Percentiles rank a stretch among this genome's conserved stretches.
These are phyloP conservation scores for Drosophila yooni DNA, from an alignment of 2,888 invertebrate species.

Conservation along the genomic window DNA sequence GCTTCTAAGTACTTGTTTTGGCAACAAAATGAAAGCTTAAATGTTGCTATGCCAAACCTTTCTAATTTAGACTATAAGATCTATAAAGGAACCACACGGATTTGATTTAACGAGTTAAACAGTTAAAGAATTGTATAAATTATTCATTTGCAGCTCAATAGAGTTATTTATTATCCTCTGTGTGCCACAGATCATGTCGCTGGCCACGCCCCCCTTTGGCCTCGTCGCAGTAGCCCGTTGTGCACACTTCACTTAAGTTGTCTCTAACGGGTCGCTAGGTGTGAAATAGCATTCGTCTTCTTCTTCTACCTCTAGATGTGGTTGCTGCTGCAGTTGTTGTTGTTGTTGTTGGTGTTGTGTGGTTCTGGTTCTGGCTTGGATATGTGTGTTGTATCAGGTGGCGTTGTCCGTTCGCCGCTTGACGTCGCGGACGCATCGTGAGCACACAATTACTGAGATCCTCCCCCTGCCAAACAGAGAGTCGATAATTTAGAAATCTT, in stretches of 20 bases:
- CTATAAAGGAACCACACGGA: neutral
- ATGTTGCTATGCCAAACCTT: neutral
- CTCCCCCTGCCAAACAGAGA: slow-evolving; percentile 55
- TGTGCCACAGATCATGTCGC: slow-evolving; percentile 14
- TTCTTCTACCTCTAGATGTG: slow-evolving; percentile 26
- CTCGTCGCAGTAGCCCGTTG: slow-evolving; percentile 17
- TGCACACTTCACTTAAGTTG: slow-evolving; percentile 21
- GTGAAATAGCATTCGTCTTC: slow-evolving; percentile 56
- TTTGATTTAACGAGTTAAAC: neutral
- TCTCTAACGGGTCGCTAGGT: slow-evolving; percentile 70
- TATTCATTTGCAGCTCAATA: neutral
- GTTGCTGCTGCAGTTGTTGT: slow-evolving; percentile 11
- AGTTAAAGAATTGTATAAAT: neutral
- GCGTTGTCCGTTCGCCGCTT: slow-evolving; percentile 52
- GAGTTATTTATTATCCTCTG: slow-evolving; percentile 43
- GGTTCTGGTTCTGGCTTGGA: slow-evolving; percentile 39
- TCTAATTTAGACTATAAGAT: neutral
- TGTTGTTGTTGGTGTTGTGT: slow-evolving; percentile 12
- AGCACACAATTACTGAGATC: slow-evolving; percentile 63
- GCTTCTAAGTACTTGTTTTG: neutral
- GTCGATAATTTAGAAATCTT: slow-evolving; percentile 74
- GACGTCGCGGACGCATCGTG: slow-evolving; percentile 63
- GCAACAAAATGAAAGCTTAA: neutral
- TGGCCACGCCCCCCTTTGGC: slow-evolving; percentile 31
- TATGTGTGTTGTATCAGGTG: slow-evolving; percentile 71